phyloP scores from a whole-genome alignment of 2,113 vertebrate genomes.

The Mesitornis unicolor region DNA sequence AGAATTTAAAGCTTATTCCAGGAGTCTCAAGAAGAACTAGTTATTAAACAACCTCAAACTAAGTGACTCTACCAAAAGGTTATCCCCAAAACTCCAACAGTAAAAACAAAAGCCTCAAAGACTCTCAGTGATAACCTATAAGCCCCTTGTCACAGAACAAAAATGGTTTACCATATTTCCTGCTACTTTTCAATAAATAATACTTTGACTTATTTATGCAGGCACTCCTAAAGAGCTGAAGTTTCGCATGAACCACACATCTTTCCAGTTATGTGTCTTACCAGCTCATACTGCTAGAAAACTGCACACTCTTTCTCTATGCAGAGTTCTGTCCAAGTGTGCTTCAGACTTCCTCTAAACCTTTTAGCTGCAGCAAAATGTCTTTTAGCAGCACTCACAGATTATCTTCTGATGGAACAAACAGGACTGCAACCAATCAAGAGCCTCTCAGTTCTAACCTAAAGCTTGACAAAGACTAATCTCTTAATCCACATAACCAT shows the following conservation, averaged over 20 bases:
- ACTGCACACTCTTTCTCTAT: not conserved
- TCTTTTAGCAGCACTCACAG: not conserved
- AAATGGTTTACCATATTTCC: not conserved
- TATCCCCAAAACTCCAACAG: not conserved
- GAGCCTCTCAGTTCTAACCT: not conserved
- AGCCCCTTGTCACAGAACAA: not conserved
- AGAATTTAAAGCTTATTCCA: not conserved
- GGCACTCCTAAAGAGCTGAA: not conserved
- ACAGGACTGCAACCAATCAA: not conserved
- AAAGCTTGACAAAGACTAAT: not conserved
- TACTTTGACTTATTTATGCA: fast-evolving
- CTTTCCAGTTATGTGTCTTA: not conserved
- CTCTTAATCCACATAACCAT: not conserved
- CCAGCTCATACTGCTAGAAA: not conserved
- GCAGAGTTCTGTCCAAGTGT: fast-evolving
- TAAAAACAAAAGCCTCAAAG: not conserved
- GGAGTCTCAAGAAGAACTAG: not conserved
- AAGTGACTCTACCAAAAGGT: not conserved
- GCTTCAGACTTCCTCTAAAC: not conserved
- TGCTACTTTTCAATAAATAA: not conserved
- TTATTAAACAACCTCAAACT: not conserved
- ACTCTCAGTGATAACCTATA: not conserved
- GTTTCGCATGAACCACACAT: not conserved
- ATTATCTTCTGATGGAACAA: not conserved
- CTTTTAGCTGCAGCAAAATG: not conserved